Conservation (phyloP, 2,888 invertebrate genomes). For the Microctonus aethiopoides region DNA sequence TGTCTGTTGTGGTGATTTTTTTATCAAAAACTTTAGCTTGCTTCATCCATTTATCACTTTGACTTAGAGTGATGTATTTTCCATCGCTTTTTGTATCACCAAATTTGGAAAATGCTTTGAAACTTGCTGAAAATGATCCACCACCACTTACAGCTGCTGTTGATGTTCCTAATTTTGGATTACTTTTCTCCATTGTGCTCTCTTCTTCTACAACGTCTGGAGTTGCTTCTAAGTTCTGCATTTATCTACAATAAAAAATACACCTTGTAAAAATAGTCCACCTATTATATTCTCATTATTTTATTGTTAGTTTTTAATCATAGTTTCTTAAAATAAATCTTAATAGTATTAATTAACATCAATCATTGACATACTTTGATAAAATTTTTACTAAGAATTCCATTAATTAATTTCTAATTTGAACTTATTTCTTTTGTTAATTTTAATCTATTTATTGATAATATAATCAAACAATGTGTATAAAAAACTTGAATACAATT, state of each 20-base stretch:
- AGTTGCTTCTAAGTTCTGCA: constrained; percentile 30
- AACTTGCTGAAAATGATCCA: constrained; percentile 63
- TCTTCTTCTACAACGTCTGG: constrained; percentile 32
- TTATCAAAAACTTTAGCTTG: constrained; percentile 88
- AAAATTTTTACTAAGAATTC: background rate
- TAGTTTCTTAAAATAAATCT: background rate
- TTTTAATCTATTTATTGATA: no score
- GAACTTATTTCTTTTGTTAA: no score
- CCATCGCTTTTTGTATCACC: constrained; percentile 89
- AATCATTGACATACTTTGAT: background rate
- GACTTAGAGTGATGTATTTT: constrained; percentile 85
- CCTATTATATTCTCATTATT: no score
- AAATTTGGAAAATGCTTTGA: constrained; percentile 86
- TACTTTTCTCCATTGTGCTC: constrained; percentile 51
- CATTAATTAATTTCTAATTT: background rate
- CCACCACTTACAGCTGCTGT: constrained; percentile 45
- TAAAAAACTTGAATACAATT: no score
- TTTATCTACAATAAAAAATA: constrained; percentile 32
- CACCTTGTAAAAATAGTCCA: no score
- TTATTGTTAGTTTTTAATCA: no score
- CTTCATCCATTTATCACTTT: constrained; percentile 95
- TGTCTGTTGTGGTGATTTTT: constrained; percentile 89
- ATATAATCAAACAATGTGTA: no score
- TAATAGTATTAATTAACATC: no score
- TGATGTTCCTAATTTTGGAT: constrained; percentile 49